Base-by-base conservation (phyloP, 2,113 vertebrate species). In the Sinocyclocheilus maitianheensis region DNA sequence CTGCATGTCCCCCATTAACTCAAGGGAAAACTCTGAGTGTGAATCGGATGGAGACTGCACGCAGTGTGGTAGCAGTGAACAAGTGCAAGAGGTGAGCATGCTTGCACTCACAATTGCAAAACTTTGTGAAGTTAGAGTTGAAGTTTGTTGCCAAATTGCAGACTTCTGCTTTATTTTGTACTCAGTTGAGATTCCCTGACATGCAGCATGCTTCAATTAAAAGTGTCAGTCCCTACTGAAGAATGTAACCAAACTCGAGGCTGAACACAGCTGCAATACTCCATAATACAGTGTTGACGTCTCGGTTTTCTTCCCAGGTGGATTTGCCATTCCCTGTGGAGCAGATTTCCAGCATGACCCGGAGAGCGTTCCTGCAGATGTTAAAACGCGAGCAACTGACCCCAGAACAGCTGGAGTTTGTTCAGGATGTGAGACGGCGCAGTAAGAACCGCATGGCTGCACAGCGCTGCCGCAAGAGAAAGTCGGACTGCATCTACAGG, bases 361-460 rank as follows among this genome's bases (percentile, higher is more conserved):
- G 98, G 84, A 97, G 97, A 86, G 97, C 97, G 75, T 99, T 99
- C 90, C 97, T 98, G 89, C 96, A 97, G 79, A 94, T 99, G 92
- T 89, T 99, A 85, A 97, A 96, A 92, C 94, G 95, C 91, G 95
- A 99, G 89, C 91, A 93, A 0, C 93, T 99, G 90, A 97, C 95
- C 51, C 94, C 94, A 14, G 97, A 98, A 75, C 97, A 99, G 85
- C 93, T 98, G 89, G 97, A 98, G 87, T 98, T 96, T 60, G 97
- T 99, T 88, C 98, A 99, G 0, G 97, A 99, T 37, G 96, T 99
- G 71, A 95, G 98, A 6, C 94, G 98, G 2, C 93, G 98, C 77
- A 98, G 97, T 86, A 99, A 99, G 92, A 99, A 99, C 86, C 96
- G 98, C 1, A 96, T 97, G 43, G 98, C 98, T 4, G 98, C 98